Evolutionary conservation across 2,113 vertebrate species (phyloP).

Genomic region (Solea senegalensis): DNA sequence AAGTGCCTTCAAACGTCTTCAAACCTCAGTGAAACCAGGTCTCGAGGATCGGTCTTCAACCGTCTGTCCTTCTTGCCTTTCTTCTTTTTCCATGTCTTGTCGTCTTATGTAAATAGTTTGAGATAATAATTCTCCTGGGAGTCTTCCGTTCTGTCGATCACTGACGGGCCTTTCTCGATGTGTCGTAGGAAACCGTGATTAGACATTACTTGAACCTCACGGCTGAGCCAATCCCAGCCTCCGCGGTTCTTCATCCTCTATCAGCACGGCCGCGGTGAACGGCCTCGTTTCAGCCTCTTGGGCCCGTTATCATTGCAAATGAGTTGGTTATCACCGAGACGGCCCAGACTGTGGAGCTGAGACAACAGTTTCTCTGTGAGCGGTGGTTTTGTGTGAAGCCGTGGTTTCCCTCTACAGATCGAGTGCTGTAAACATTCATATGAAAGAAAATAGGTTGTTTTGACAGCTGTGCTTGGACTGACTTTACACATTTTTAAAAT

Average conservation of each 20-base stretch:
- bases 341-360: slow-evolving; percentile 18
- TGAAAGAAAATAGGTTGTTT: slow-evolving; percentile 25
- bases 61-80: no score
- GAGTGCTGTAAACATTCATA: slow-evolving; percentile 2
- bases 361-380: slow-evolving; percentile 29
- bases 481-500: slow-evolving; percentile 12
- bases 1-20: no score
- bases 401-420: slow-evolving; percentile 13
- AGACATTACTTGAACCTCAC: slow-evolving; percentile 65
- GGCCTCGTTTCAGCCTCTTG: slow-evolving; percentile 63
- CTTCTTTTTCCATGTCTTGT: not conserved
- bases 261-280: slow-evolving; percentile 51
- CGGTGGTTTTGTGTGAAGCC: slow-evolving; percentile 19
- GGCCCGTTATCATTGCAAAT: slow-evolving; percentile 69
- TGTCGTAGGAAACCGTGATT: slow-evolving; percentile 44
- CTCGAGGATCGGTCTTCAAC: no score
- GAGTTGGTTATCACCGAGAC: slow-evolving; percentile 62
- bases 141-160: slow-evolving; percentile 56
- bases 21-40: no score
- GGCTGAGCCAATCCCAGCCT: slow-evolving; percentile 52
- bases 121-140: slow-evolving; percentile 37
- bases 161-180: slow-evolving; percentile 52
- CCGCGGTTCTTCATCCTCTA: slow-evolving; percentile 42
- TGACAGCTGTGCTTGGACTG: not conserved
- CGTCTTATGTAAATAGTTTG: slow-evolving; percentile 16